phyloP scores from a whole-genome alignment of 2,888 invertebrate genomes.

The Camptogramma bilineatum region DNA sequence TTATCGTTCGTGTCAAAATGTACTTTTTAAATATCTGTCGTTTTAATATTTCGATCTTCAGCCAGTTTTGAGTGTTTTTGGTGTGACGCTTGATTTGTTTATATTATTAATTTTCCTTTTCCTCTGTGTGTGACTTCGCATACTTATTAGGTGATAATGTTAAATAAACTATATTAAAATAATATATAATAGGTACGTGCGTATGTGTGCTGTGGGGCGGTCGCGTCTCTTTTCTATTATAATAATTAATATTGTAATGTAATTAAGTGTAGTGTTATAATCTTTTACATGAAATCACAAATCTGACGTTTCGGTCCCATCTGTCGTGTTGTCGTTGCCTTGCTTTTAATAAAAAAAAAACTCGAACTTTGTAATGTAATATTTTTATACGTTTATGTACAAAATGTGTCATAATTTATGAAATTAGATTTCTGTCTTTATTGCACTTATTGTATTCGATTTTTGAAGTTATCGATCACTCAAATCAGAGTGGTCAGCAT shows the following conservation, averaged over 20 bases:
- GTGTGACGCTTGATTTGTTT: slow-evolving; percentile 47
- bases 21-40: slow-evolving; percentile 26
- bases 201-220: slow-evolving; percentile 68
- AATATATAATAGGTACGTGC: slow-evolving; percentile 55
- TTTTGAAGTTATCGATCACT: slow-evolving; percentile 19
- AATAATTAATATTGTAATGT: slow-evolving; percentile 63
- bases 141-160: slow-evolving; percentile 58
- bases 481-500: slow-evolving; percentile 15
- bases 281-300: slow-evolving; percentile 83
- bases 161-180: slow-evolving; percentile 46
- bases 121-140: slow-evolving; percentile 58
- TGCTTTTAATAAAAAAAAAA: slow-evolving; percentile 33
- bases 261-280: slow-evolving; percentile 79
- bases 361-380: slow-evolving; percentile 19
- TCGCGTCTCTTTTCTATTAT: slow-evolving; percentile 65
- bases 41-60: slow-evolving; percentile 41
- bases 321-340: slow-evolving; percentile 60
- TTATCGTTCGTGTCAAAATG: slow-evolving; percentile 47
- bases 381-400: slow-evolving; percentile 38
- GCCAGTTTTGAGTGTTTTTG: slow-evolving; percentile 63
- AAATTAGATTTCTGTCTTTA: slow-evolving; percentile 26
- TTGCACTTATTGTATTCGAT: slow-evolving; percentile 22
- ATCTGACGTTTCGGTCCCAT: slow-evolving; percentile 62
- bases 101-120: slow-evolving; percentile 44
- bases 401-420: slow-evolving; percentile 33